These are phyloP conservation scores for Macrosteles quadrilineatus DNA, from an alignment of 1,140 invertebrate genomes.

Conservation along the genomic window DNA sequence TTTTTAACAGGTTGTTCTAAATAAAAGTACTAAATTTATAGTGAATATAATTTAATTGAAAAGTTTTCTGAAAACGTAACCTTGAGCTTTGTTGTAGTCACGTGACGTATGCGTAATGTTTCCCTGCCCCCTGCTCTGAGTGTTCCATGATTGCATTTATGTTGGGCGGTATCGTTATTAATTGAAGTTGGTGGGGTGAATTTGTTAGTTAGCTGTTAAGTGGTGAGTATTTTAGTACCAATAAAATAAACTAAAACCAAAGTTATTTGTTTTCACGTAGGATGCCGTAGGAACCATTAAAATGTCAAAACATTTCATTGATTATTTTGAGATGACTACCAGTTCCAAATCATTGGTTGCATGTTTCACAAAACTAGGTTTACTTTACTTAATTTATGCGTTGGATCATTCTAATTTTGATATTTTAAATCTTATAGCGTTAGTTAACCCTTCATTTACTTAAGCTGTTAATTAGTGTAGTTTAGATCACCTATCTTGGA, in stretches of 20 bases:
- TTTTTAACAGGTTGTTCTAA: too few relatives aligned
- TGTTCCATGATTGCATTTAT: constrained; percentile 21
- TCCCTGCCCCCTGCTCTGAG: too few relatives aligned
- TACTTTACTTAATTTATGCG: not conserved
- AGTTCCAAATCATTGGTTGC: not conserved
- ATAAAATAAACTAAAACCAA: not conserved
- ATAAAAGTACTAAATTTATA: too few relatives aligned
- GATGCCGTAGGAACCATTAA: not conserved
- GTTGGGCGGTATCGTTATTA: constrained; percentile 21
- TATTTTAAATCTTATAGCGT: not conserved
- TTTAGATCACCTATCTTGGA: not conserved
- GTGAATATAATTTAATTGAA: too few relatives aligned
- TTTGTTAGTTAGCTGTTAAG: not conserved
- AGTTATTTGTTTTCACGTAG: not conserved
- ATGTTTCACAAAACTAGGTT: not conserved
- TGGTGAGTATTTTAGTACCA: not conserved
- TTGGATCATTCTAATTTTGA: not conserved
- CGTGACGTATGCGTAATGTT: constrained; percentile 22
- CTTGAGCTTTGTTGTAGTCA: not conserved
- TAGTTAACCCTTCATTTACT: not conserved
- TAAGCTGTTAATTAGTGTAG: not conserved
- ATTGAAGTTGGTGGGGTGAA: constrained; percentile 11
- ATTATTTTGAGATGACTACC: not conserved
- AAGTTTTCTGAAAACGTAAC: too few relatives aligned
- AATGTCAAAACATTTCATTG: not conserved